A percentile compares a stretch with the other conserved stretches of the same genome.
These are phyloP conservation scores for Phylloscopus collybita DNA, from an alignment of 2,797 vertebrate genomes.

Conservation along the genomic window DNA sequence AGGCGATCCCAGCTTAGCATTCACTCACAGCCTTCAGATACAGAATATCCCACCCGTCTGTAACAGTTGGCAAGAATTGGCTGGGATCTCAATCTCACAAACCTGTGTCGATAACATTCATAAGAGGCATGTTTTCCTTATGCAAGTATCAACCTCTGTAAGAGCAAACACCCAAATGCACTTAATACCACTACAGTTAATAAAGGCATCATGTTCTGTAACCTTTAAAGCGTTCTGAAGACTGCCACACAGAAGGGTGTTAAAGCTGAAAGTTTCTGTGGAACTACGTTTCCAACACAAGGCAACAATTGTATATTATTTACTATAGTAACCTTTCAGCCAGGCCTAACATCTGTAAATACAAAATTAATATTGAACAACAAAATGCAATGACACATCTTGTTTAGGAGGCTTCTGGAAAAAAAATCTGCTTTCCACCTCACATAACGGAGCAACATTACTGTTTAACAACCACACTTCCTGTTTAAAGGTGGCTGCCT, in stretches of 20 bases:
- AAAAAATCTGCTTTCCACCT: neutral
- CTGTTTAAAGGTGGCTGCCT: neutral
- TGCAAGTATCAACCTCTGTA: neutral
- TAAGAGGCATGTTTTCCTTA: neutral
- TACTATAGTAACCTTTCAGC: neutral
- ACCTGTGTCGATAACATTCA: neutral
- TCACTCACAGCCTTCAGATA: neutral
- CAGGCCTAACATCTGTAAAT: neutral
- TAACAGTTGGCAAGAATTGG: neutral
- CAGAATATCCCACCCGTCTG: neutral
- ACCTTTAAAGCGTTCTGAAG: neutral
- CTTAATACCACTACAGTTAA: neutral
- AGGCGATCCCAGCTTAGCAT: neutral
- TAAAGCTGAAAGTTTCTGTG: neutral
- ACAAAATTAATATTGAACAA: neutral
- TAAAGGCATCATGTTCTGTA: neutral
- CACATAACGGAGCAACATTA: rapidly evolving
- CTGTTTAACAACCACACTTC: neutral
- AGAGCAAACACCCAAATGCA: neutral
- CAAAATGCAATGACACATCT: neutral
- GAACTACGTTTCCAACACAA: neutral
- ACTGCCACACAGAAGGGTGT: neutral
- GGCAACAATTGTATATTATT: neutral
- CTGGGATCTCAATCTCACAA: neutral
- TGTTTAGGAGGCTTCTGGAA: neutral